These are phyloP conservation scores for Philaethria dido DNA, from an alignment of 2,888 invertebrate species.

Conservation along the genomic window DNA sequence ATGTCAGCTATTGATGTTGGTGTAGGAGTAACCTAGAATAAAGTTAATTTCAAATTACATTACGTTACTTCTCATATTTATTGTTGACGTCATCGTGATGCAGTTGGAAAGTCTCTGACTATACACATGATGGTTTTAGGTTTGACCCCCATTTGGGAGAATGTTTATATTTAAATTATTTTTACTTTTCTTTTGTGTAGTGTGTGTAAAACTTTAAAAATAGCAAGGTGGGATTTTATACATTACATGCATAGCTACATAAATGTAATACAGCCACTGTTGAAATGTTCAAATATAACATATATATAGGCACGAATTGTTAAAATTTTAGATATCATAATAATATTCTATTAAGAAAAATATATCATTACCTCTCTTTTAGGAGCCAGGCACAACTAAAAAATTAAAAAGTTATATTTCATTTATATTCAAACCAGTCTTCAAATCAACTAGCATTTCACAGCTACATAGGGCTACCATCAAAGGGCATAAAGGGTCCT, in stretches of 20 bases:
- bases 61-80: neutral
- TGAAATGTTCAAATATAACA: neutral
- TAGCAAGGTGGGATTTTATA: too few species aligned
- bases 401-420: neutral
- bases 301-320: neutral
- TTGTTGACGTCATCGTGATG: neutral
- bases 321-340: neutral
- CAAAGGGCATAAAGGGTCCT: neutral
- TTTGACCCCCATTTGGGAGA: neutral
- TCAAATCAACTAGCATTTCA: neutral
- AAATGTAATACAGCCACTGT: neutral
- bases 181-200: too few species aligned
- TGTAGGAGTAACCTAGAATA: conserved; percentile 62
- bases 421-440: neutral
- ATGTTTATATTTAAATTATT: neutral
- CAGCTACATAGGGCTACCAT: neutral
- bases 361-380: conserved; percentile 19
- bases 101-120: neutral
- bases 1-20: conserved; percentile 70
- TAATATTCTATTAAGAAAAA: neutral
- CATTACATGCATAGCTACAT: neutral
- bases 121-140: neutral
- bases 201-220: too few species aligned
- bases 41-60: neutral
- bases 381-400: conserved; percentile 23